Evolutionary conservation across 2,888 invertebrate genomes (phyloP).

Genomic region (Dryococelus australis): DNA sequence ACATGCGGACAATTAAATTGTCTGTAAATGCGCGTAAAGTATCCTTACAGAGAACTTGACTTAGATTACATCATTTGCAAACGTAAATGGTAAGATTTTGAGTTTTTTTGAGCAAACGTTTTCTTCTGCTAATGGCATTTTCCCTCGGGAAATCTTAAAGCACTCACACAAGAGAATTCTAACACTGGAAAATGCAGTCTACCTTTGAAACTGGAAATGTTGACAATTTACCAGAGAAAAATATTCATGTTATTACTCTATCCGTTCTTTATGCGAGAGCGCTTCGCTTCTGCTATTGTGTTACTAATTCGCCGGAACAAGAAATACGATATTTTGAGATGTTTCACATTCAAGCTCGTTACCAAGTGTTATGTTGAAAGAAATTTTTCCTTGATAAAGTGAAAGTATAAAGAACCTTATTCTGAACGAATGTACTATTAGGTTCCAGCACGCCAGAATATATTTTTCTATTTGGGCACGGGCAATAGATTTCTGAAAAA

Average conservation of each 20-base stretch:
- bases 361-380: neutral
- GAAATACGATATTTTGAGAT: conserved; percentile 3
- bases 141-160: no score
- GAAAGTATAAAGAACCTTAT: neutral
- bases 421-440: neutral
- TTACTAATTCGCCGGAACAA: neutral
- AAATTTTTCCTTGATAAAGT: neutral
- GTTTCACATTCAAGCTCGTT: neutral
- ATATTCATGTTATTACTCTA: neutral
- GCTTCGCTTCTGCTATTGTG: neutral
- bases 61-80: no score
- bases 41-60: no score
- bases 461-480: neutral
- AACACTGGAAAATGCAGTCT: neutral
- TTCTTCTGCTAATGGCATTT: no score
- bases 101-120: no score
- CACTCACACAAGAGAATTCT: neutral
- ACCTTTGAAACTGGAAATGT: conserved; percentile 13
- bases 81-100: no score
- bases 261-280: neutral
- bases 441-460: neutral
- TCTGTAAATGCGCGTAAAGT: no score
- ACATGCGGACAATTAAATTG: no score
- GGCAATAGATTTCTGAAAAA: neutral
- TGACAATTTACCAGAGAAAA: conserved; percentile 12